These are phyloP conservation scores for Cataglyphis altisquamis DNA, from an alignment of 2,888 invertebrate species.

Conservation along the genomic window DNA sequence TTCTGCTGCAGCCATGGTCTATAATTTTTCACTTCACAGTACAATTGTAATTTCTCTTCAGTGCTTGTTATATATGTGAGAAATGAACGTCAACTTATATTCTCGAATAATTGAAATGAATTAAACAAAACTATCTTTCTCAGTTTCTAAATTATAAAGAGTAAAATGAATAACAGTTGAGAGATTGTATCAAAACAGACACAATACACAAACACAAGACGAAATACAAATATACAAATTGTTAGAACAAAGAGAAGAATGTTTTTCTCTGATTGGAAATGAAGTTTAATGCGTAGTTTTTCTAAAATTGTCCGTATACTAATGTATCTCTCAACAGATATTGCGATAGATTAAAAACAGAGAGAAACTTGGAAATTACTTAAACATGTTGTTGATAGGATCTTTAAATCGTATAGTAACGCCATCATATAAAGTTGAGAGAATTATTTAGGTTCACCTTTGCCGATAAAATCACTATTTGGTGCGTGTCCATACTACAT, in stretches of 20 bases:
- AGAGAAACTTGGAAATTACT: neutral
- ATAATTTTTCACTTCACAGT: neutral
- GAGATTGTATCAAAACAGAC: neutral
- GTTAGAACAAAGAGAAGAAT: too few species aligned
- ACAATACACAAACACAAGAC: neutral
- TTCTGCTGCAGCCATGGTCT: constrained; percentile 53
- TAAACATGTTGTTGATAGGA: neutral
- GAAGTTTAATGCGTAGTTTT: too few species aligned
- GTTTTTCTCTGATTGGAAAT: too few species aligned
- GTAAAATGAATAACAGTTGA: neutral
- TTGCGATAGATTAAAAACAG: neutral
- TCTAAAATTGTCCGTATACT: too few species aligned
- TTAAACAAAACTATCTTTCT: constrained; percentile 1
- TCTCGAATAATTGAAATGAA: neutral
- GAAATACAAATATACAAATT: too few species aligned
- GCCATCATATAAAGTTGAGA: too few species aligned
- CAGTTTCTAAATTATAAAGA: neutral
- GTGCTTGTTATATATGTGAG: neutral
- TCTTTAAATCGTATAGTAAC: too few species aligned
- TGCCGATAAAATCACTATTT: too few species aligned
- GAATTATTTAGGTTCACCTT: too few species aligned
- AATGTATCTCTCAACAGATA: too few species aligned
- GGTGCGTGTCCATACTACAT: too few species aligned
- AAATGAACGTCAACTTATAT: neutral
- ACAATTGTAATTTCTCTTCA: neutral